Conservation (phyloP, 2,113 vertebrate species). For the Tautogolabrus adspersus region DNA sequence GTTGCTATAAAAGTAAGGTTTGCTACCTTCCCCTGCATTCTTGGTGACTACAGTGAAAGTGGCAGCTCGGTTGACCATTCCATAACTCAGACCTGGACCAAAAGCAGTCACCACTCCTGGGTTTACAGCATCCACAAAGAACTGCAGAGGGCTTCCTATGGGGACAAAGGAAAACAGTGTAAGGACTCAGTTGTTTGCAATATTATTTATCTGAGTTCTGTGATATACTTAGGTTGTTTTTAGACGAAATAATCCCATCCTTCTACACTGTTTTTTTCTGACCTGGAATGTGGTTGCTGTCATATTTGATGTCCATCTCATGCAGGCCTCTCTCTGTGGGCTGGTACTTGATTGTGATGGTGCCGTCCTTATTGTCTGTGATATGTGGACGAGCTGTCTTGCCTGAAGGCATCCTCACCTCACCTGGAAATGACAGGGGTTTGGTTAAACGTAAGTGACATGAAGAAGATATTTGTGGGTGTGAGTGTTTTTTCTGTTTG, state of each 20-base stretch:
- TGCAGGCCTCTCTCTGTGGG: slow-evolving; percentile 94
- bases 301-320: slow-evolving; percentile 98
- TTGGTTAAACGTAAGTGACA: slow-evolving; percentile 35
- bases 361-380: slow-evolving; percentile 95
- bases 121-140: slow-evolving; percentile 94
- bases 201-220: too few relatives aligned
- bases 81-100: slow-evolving; percentile 93
- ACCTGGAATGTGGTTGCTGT: slow-evolving; percentile 98
- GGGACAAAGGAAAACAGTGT: neutral
- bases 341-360: slow-evolving; percentile 92
- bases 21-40: slow-evolving; percentile 93
- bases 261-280: slow-evolving; percentile 13
- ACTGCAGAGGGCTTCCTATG: slow-evolving; percentile 94
- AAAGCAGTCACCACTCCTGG: slow-evolving; percentile 94
- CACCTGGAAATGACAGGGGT: slow-evolving; percentile 82
- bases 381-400: slow-evolving; percentile 91
- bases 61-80: slow-evolving; percentile 93
- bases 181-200: neutral
- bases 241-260: too few relatives aligned
- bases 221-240: neutral
- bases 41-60: slow-evolving; percentile 96
- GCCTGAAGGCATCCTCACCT: slow-evolving; percentile 96
- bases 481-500: slow-evolving; percentile 4
- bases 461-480: slow-evolving; percentile 23
- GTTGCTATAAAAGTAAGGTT: neutral